A percentile compares a stretch with the other conserved stretches of the same genome.
phyloP scores from a whole-genome alignment of 2,797 vertebrate species.

The Xenops minutus region DNA sequence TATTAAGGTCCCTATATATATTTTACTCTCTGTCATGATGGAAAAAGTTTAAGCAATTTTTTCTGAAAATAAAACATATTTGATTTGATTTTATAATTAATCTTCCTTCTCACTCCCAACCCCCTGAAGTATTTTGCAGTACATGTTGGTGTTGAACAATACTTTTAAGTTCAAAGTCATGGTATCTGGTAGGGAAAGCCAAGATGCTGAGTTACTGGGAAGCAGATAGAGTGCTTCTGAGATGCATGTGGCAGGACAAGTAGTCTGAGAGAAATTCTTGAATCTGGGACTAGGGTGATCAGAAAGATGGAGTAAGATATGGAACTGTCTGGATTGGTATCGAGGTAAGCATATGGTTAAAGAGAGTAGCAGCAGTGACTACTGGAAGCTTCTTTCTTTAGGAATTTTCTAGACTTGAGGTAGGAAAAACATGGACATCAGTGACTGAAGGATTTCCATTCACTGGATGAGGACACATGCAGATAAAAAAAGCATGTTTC shows the following conservation, averaged over 20 bases:
- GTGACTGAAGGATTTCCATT: background rate
- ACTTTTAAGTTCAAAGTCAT: background rate
- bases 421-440: background rate
- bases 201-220: background rate
- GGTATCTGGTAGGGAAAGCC: background rate
- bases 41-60: background rate
- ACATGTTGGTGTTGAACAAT: background rate
- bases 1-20: background rate
- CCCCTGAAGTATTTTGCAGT: background rate
- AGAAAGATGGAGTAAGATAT: background rate
- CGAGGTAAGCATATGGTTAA: accelerated
- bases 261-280: background rate
- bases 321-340: background rate
- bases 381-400: background rate
- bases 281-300: background rate
- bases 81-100: background rate
- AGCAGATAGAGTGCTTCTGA: background rate
- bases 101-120: background rate
- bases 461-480: background rate
- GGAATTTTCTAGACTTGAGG: background rate
- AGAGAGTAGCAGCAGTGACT: background rate
- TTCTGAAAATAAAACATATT: background rate
- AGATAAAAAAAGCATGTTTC: background rate
- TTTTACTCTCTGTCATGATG: background rate
- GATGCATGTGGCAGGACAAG: background rate